These are phyloP conservation scores for Platalea minor DNA, from an alignment of 2,797 vertebrate genomes.

Conservation along the genomic window DNA sequence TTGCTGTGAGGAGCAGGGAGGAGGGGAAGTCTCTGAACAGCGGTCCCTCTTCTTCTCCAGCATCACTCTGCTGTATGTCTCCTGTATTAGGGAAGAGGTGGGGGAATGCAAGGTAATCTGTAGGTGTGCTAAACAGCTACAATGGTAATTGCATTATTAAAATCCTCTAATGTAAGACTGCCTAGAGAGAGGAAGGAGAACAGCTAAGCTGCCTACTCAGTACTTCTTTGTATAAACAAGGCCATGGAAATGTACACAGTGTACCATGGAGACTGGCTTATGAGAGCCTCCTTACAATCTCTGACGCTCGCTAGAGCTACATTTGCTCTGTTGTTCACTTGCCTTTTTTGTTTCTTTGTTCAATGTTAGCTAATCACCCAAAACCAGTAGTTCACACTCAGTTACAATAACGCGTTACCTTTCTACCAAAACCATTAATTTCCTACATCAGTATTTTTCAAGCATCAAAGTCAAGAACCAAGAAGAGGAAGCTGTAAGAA, in stretches of 20 bases:
- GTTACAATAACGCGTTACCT: neutral
- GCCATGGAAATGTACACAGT: conserved; percentile 18
- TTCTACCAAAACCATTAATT: conserved; percentile 11
- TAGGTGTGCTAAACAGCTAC: conserved; percentile 42
- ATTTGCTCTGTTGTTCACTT: conserved; percentile 11
- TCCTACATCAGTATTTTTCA: neutral
- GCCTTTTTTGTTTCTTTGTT: neutral
- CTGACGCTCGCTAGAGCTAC: neutral
- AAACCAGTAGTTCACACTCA: neutral
- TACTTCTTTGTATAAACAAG: conserved; percentile 47
- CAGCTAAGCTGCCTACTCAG: conserved; percentile 47
- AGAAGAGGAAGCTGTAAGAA: neutral
- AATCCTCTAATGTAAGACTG: conserved; percentile 41
- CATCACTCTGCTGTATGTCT: neutral
- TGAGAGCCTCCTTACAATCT: conserved; percentile 12
- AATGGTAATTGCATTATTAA: conserved; percentile 42
- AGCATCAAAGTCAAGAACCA: neutral
- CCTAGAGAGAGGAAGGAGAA: conserved; percentile 43
- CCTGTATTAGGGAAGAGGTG: neutral
- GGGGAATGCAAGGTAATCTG: neutral
- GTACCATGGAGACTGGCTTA: conserved; percentile 31
- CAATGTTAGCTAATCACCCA: neutral
- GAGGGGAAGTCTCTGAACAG: neutral
- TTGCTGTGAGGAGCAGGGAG: neutral
- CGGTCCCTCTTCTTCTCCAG: neutral